Base-by-base conservation (phyloP, 2,888 invertebrate genomes). In the Oeneis ivallda region DNA sequence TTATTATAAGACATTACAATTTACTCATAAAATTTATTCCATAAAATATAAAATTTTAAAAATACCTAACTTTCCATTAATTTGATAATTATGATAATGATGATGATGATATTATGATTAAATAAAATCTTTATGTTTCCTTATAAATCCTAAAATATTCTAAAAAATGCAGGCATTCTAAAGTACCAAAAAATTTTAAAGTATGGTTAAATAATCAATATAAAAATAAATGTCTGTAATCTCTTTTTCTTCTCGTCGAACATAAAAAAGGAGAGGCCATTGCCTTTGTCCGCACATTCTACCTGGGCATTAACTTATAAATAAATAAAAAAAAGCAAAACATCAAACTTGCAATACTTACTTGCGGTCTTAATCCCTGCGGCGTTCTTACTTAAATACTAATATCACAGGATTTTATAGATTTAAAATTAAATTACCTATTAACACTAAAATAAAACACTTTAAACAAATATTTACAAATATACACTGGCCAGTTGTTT, bases 401-500 rank as follows among this genome's bases (percentile, higher is more conserved):
- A 90, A 85, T 91, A 91, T 91, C 91, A 91, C 91, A 91, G 91
- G 87, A 89, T 90, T 89, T 86, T 85, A 84, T 73, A 71, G 65
- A 72, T 73, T 71, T 70, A 77, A 77, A 76, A 72, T 72, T 70
- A 71, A 70, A 75, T 26, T 74, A n/a, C n/a, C n/a, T n/a, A 75
- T 72, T 67, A 75, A 74, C 78, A 81, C 79, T 69, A 80, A 79
- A 71, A 74, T 71, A 74, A 70, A 72, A 71, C 77, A 82, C 79
- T 76, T 73, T 73, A 74, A 72, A 73, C 74, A 75, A 75, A 74
- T 76, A 79, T 78, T 72, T 79, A 80, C 79, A 80, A 77, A 71
- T 79, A 77, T 80, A 84, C 86, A 87, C 84, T 78, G 75, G 69
- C 72, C 54, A 74, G 72, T 78, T 72, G 71, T 65, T 72, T 75